Base-by-base conservation (phyloP, 2,113 vertebrate genomes). In the Brachirus orientalis region DNA sequence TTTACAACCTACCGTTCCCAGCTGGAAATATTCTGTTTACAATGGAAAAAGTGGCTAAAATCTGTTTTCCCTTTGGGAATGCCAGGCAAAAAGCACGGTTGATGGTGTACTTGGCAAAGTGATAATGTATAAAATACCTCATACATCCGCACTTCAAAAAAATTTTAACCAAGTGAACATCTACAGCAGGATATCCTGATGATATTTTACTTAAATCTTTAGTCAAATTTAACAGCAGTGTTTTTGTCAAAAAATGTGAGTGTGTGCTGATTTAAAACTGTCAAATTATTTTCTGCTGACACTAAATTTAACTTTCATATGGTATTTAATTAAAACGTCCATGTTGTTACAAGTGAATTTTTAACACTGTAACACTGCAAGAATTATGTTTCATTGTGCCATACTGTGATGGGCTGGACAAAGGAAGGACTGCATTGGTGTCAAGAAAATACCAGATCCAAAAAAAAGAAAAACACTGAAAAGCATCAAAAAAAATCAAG, bases 391-490 rank as follows among this genome's bases (percentile, higher is more conserved):
- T n/a, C 44, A 28, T 7, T 54, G 58, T 59, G 54, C 10, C 18
- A 80, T 45, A 56, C 40, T 62, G 73, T 55, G 41, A 60, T 72
- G 63, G 52, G 64, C 52, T 18, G 8, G 37, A 47, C 60, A 55
- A 69, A 65, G 65, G 72, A 68, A 79, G 61, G 18, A 63, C 44
- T 0, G 52, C 14, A 13, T 12, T 1, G 38, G 36, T 69, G 80
- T 57, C 64, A 58, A 66, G 65, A 65, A 80, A 73, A 63, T 8
- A 17, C 10, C 22, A 60, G 63, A 86, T 77, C 50, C 73, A 85
- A 84, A 71, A 52, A n/a, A 58, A 36, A 54, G 56, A 73, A 85
- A 69, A 52, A n/a, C 62, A 36, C 53, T 33, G 36, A 69, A 81
- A 77, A 57, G 59, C 71, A 58, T 47, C 35, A 36, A 36, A n/a